A percentile compares a stretch with the other conserved stretches of the same genome.
Evolutionary conservation across 2,888 invertebrate species (phyloP).

Genomic region (Julus scanicus): DNA sequence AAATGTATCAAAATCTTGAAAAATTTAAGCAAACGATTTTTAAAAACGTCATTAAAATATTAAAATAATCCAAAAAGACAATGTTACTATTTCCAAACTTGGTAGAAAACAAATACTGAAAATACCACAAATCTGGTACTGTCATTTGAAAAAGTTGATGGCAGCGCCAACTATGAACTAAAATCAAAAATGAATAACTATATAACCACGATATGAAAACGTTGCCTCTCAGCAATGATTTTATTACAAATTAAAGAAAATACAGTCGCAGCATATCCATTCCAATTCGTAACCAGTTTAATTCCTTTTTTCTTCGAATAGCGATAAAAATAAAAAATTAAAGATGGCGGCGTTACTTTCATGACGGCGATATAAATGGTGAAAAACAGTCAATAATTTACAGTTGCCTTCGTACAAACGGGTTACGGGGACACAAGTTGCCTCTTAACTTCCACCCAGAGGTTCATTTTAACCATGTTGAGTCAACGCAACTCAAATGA

Average conservation of each 20-base stretch:
- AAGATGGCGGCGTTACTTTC: neutral
- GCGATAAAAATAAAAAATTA: slow-evolving; percentile 26
- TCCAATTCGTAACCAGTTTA: slow-evolving; percentile 4
- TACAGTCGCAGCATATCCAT: neutral
- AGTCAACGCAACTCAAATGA: neutral
- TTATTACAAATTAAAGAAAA: slow-evolving; percentile 33
- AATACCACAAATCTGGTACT: no score
- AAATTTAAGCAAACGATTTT: no score
- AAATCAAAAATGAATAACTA: no score
- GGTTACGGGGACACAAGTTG: no score
- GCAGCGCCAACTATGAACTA: no score
- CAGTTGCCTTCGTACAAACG: neutral
- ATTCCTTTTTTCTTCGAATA: neutral
- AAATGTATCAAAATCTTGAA: no score
- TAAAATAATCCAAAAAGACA: no score
- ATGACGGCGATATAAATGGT: neutral
- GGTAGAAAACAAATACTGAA: no score
- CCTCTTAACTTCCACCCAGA: no score
- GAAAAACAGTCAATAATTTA: neutral
- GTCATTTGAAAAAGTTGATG: no score
- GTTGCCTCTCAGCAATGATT: slow-evolving; percentile 5
- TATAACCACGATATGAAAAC: neutral
- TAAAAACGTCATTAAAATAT: no score
- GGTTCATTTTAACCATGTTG: neutral
- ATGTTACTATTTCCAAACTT: no score